Evolutionary conservation across 2,888 invertebrate genomes (phyloP), one percentile per base, ranked within the genome.

Genomic region (Alentia gelatinosa): DNA sequence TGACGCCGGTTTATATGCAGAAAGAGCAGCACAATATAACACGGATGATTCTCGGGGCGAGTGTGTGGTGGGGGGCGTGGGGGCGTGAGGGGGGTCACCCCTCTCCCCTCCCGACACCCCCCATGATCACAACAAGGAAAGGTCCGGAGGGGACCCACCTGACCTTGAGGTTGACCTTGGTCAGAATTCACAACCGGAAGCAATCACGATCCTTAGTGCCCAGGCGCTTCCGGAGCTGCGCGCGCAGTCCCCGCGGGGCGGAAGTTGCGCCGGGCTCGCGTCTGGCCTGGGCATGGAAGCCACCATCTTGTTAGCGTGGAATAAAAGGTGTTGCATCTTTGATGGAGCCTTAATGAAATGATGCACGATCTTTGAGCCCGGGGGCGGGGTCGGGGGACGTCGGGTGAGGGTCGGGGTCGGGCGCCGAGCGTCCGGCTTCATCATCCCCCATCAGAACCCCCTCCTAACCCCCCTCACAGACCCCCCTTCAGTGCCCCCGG

Each of bases 161-260:
- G 79, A 79, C 79, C 79, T 35, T 26, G 79, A 3, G 23, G 3
- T 19, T 79, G 79, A 79, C 79, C 79, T 79, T 79, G 79, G 79
- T 79, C 79, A 79, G 79, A 79, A 79, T 79, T 79, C 79, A 79
- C 79, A 79, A 79, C 79, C 79, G 79, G 79, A 79, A 79, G 79
- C 79, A 79, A 79, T 79, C 79, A 79, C 79, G 79, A 79, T 39
- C 79, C 79, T 79, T 79, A 79, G 79, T 79, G 79, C 19, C 79
- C 39, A 39, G 79, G 79, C 79, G 79, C 79, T 37, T 35, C 37
- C 33, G 39, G 4, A 4, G 79, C 15, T 39, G 79, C 79, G 37
- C 4, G 86, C 50, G 86, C 50, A 42, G 86, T 47, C 50, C 86
- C 86, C 26, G 47, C 42, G 86, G 86, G 33, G 26, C 3, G 4